Percentiles rank a stretch among this genome's conserved stretches.
phyloP scores from a whole-genome alignment of 2,888 invertebrate genomes.

The Geophilus truncorum region DNA sequence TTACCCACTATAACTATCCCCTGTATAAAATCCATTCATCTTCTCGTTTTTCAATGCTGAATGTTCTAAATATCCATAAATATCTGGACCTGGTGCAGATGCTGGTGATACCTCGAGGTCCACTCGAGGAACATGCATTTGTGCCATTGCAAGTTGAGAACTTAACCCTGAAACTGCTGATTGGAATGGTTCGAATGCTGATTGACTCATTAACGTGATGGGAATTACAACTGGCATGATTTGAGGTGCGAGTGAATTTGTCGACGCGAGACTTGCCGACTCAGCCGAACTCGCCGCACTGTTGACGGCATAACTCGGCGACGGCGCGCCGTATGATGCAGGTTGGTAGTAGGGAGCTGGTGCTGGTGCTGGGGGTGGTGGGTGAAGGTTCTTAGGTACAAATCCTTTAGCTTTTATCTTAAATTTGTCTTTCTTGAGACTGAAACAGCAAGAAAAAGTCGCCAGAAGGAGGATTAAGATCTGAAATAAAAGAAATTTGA shows the following conservation, averaged over 20 bases:
- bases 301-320: background rate
- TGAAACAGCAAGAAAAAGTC: background rate
- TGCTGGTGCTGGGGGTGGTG: background rate
- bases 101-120: background rate
- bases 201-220: background rate
- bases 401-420: background rate
- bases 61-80: background rate
- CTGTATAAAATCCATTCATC: too few relatives aligned
- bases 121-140: background rate
- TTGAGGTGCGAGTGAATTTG: background rate
- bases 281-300: background rate
- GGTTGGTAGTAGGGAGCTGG: background rate
- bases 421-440: background rate
- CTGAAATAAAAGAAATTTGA: background rate
- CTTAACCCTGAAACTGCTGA: background rate
- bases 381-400: background rate
- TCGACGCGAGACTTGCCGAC: background rate
- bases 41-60: background rate
- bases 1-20: too few relatives aligned
- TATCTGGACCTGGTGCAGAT: background rate
- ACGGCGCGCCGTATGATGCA: background rate
- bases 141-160: background rate
- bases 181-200: background rate
- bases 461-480: background rate
- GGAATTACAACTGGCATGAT: background rate